Evolutionary conservation across 2,888 invertebrate genomes (phyloP), one percentile per base, ranked within the genome.

Genomic region (Sipha maydis): DNA sequence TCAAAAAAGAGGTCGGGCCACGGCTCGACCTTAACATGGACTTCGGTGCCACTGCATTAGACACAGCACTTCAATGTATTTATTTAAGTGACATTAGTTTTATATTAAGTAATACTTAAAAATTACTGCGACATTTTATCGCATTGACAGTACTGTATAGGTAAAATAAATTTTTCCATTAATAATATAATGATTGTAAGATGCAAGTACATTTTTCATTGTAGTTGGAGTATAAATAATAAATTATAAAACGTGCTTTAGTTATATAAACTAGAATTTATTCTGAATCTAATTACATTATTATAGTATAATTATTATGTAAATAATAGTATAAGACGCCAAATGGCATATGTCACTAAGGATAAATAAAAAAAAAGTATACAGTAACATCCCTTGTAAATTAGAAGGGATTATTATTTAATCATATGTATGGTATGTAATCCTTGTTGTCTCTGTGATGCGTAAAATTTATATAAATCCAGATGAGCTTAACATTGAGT

Each of bases 391-490:
- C 76, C 61, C 84, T 84, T 78, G 85, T 85, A 85, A 85, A 54
- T 85, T 48, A 34, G 19, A n/a, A 3, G 28, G 86, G 86, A 86
- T 86, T 80, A 86, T 86, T 73, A 80, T 80, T 86, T 80, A 78
- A 86, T 86, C 76, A 67, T 75, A 38, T 61, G 28, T 31, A 41
- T 48, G 34, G 9, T 28, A 61, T 21, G 38, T 86, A 86, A 86
- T 86, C 86, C 80, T 21, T 54, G 56, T 73, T 56, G n/a, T 56
- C 28, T 31, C 73, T n/a, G 76, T 71, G 86, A 71, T 79, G 19
- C 78, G 54, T 85, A 78, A 78, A 28, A 71, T 85, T 78, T 85
- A 85, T 86, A 82, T 82, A 88, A 88, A 48, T 61, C 61, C 73
- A 61, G 82, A 75, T 80, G 3, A 56, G 67, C 73, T 82, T 67